These are phyloP conservation scores for Carcinoscorpius rotundicauda DNA, from an alignment of 1,140 invertebrate species.

Conservation along the genomic window DNA sequence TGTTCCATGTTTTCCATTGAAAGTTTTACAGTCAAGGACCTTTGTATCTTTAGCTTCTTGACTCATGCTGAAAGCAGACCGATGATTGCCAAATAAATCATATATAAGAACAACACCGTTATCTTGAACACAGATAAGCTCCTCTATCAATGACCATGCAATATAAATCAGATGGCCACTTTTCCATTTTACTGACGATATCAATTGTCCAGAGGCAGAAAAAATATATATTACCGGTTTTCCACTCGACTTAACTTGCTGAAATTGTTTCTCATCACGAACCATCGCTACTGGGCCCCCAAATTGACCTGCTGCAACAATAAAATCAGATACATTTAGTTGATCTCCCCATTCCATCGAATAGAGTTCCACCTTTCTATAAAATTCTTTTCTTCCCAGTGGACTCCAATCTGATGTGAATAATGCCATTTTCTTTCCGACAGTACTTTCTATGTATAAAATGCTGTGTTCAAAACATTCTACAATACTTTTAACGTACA, in stretches of 20 bases:
- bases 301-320: slow-evolving; percentile 65
- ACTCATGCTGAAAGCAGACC: slow-evolving; percentile 73
- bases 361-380: slow-evolving; percentile 74
- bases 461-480: too few relatives aligned
- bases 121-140: slow-evolving; percentile 82
- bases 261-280: slow-evolving; percentile 62
- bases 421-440: slow-evolving; percentile 33
- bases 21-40: slow-evolving; percentile 48
- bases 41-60: slow-evolving; percentile 75
- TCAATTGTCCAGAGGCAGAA: slow-evolving; percentile 55
- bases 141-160: slow-evolving; percentile 82
- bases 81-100: slow-evolving; percentile 79
- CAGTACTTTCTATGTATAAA: too few relatives aligned
- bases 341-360: slow-evolving; percentile 69
- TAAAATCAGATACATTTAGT: slow-evolving; percentile 63
- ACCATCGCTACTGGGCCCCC: slow-evolving; percentile 75
- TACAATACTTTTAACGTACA: too few relatives aligned
- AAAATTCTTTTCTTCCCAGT: slow-evolving; percentile 50
- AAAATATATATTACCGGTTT: slow-evolving; percentile 82
- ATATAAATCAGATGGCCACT: slow-evolving; percentile 68
- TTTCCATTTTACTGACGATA: slow-evolving; percentile 49
- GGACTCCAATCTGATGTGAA: slow-evolving; percentile 57
- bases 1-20: slow-evolving; percentile 49
- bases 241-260: slow-evolving; percentile 44
- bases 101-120: slow-evolving; percentile 81